Evolutionary conservation across 2,113 vertebrate species (phyloP).

Genomic region (Onychorhynchus coronatus): DNA sequence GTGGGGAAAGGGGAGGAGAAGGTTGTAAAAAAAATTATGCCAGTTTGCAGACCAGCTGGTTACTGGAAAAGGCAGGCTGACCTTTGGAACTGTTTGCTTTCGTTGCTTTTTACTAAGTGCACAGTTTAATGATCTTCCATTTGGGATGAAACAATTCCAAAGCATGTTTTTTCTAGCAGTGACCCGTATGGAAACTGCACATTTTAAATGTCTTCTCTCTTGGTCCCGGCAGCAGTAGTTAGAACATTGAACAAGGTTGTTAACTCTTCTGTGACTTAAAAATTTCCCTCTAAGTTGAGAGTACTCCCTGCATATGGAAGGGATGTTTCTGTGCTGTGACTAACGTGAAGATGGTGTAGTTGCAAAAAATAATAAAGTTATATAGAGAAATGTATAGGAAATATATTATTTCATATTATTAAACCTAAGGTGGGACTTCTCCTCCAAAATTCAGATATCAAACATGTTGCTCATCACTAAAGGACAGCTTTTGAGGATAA

Average conservation of each 20-base stretch:
- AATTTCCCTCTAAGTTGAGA: background rate
- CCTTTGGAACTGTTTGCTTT: conserved; percentile 35
- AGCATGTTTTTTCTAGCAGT: background rate
- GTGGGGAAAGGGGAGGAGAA: background rate
- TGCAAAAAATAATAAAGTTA: background rate
- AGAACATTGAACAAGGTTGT: background rate
- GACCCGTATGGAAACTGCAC: background rate
- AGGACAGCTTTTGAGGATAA: background rate
- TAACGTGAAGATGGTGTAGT: conserved; percentile 3
- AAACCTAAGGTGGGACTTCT: background rate
- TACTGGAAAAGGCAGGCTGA: conserved; percentile 75
- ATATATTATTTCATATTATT: conserved; percentile 54
- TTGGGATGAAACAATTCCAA: background rate
- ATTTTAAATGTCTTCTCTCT: background rate
- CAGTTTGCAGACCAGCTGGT: conserved; percentile 79
- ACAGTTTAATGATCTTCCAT: conserved; percentile 39
- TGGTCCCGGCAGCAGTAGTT: background rate
- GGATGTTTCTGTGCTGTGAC: conserved; percentile 16
- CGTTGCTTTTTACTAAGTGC: background rate
- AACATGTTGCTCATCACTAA: background rate
- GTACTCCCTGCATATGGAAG: background rate
- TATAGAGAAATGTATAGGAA: conserved; percentile 36
- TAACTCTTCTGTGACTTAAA: background rate
- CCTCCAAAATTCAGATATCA: background rate
- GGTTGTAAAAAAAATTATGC: conserved; percentile 47